Conservation (phyloP, 2,113 vertebrate genomes). For the Benitochromis conjunctus region DNA sequence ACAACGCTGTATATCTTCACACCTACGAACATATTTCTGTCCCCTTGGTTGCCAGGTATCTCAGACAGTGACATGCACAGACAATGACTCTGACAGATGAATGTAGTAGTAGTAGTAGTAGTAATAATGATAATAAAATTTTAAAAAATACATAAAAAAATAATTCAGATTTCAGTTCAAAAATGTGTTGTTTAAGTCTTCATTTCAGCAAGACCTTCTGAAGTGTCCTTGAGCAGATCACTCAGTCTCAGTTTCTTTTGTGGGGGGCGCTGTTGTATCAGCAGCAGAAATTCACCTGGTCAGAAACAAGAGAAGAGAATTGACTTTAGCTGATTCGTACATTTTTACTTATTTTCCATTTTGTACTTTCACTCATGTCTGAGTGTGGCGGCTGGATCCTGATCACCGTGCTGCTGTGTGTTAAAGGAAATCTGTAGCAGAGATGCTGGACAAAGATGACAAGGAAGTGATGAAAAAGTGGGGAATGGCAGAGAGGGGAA, state of each 20-base stretch:
- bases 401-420: not conserved
- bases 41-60: not conserved
- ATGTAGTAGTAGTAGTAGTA: fast-evolving
- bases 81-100: not conserved
- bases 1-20: not conserved
- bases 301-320: not conserved
- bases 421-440: not conserved
- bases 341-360: not conserved
- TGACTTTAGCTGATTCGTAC: not conserved
- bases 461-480: slow-evolving; percentile 13
- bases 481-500: not conserved
- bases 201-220: not conserved
- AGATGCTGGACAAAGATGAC: not conserved
- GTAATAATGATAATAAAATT: not conserved
- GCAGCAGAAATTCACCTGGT: not conserved
- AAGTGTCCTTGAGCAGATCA: not conserved
- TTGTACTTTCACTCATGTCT: not conserved
- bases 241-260: not conserved
- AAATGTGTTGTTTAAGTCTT: not conserved
- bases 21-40: not conserved
- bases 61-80: not conserved
- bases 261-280: not conserved
- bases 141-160: fast-evolving
- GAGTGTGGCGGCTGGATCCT: not conserved
- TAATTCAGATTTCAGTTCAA: fast-evolving